Percentiles rank a stretch among this genome's conserved stretches.
These are phyloP conservation scores for Prenolepis imparis DNA, from an alignment of 2,888 invertebrate species.

Conservation along the genomic window DNA sequence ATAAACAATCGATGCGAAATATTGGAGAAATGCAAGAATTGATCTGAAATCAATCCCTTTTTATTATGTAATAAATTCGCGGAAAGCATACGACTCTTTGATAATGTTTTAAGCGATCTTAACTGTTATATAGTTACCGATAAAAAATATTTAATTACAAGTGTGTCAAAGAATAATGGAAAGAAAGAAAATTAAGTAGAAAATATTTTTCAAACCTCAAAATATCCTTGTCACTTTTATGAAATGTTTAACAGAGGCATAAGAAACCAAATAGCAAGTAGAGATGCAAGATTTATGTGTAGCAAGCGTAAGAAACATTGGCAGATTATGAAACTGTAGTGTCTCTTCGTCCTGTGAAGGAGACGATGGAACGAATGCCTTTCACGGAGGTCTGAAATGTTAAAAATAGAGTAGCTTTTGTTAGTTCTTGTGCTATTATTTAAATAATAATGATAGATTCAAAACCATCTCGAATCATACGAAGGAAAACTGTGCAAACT, in stretches of 20 bases:
- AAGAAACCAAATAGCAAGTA: constrained; percentile 22
- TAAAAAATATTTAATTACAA: constrained; percentile 24
- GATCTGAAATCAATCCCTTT: not conserved
- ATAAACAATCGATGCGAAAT: not conserved
- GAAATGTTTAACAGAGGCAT: constrained; percentile 2
- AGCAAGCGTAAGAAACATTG: constrained; percentile 26
- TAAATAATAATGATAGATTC: constrained; percentile 7
- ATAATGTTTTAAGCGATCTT: constrained; percentile 26
- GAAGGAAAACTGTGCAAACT: constrained; percentile 63
- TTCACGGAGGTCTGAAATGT: constrained; percentile 93
- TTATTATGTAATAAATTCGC: not conserved
- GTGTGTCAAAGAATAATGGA: not conserved
- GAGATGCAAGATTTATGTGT: constrained; percentile 22
- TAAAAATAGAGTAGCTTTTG: constrained; percentile 18
- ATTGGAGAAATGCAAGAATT: constrained; percentile 17
- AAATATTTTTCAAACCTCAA: not conserved
- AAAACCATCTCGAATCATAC: not conserved
- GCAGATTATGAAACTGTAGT: constrained; percentile 86
- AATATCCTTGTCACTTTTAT: constrained; percentile 10
- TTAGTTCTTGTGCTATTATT: not conserved
- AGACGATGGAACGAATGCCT: constrained; percentile 94
- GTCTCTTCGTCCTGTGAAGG: constrained; percentile 92
- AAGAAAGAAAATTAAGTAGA: constrained; percentile 15
- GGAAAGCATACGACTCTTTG: not conserved
- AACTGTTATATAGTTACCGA: not conserved